phyloP scores from a whole-genome alignment of 1,140 invertebrate species.

The Halesus radiatus region DNA sequence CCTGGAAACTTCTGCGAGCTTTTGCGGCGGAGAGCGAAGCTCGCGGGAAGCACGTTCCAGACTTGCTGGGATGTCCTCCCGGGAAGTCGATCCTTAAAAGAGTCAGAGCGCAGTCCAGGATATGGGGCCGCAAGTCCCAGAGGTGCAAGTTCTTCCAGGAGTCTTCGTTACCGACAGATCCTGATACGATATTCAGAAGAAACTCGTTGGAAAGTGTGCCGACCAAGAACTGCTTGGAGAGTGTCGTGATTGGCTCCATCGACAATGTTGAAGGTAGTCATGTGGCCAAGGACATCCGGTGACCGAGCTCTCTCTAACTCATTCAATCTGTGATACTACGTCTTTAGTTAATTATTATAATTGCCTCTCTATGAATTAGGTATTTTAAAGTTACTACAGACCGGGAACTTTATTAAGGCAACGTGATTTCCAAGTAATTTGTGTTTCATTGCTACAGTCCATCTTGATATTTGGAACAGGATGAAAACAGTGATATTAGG shows the following conservation, averaged over 20 bases:
- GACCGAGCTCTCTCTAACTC: slow-evolving; percentile 31
- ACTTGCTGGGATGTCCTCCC: slow-evolving; percentile 43
- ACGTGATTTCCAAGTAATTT: slow-evolving; percentile 27
- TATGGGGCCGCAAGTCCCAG: slow-evolving; percentile 43
- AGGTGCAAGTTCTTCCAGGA: slow-evolving; percentile 50
- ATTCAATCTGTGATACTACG: slow-evolving; percentile 49
- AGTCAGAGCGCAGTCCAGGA: slow-evolving; percentile 47
- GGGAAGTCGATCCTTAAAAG: slow-evolving; percentile 54
- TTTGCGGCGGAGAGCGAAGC: slow-evolving; percentile 51
- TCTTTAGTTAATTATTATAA: not conserved
- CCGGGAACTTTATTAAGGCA: not conserved
- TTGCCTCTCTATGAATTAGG: slow-evolving; percentile 32
- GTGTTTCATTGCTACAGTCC: slow-evolving; percentile 8
- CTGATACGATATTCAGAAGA: slow-evolving; percentile 28
- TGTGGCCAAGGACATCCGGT: slow-evolving; percentile 9
- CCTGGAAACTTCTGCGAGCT: slow-evolving; percentile 64
- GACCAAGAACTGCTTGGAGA: slow-evolving; percentile 30
- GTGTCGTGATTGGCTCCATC: slow-evolving; percentile 16
- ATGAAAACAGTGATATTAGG: slow-evolving; percentile 26
- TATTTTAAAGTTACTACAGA: slow-evolving; percentile 7
- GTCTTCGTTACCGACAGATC: slow-evolving; percentile 9
- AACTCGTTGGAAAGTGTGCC: slow-evolving; percentile 34
- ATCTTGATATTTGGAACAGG: not conserved
- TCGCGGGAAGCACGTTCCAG: slow-evolving; percentile 20
- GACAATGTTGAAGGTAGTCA: slow-evolving; percentile 13